Evolutionary conservation across 2,797 vertebrate species (phyloP).

Genomic region (Micropoecilia bifurca): DNA sequence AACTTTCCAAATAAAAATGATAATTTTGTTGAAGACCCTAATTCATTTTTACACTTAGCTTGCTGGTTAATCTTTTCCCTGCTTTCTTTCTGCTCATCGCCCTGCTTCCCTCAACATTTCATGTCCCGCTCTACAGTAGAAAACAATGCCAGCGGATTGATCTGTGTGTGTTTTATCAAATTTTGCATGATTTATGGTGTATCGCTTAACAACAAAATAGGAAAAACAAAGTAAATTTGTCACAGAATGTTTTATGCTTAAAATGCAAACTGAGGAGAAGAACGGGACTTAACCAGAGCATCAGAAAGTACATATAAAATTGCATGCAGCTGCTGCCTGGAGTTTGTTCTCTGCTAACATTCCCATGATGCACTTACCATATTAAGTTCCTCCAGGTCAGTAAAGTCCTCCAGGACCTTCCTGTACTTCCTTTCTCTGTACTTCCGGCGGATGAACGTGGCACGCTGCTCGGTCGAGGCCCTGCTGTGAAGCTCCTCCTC

Average conservation of each 20-base stretch:
- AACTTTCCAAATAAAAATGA: constrained; percentile 62
- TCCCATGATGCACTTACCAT: constrained; percentile 80
- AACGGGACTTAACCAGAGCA: background rate
- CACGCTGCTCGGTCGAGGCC: constrained; percentile 85
- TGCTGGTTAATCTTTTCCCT: background rate
- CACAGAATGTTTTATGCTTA: background rate
- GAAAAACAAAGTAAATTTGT: background rate
- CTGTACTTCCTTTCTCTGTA: constrained; percentile 94
- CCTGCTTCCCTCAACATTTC: constrained; percentile 12
- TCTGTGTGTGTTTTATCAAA: constrained; percentile 34
- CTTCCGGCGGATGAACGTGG: constrained; percentile 89
- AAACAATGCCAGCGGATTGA: constrained; percentile 30
- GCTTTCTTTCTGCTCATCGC: constrained; percentile 18
- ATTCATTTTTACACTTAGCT: constrained; percentile 77
- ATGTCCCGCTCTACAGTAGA: constrained; percentile 14
- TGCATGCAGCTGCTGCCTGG: background rate
- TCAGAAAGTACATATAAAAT: background rate
- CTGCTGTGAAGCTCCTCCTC: constrained; percentile 86
- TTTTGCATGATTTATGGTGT: background rate
- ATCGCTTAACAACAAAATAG: background rate
- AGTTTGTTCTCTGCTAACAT: background rate
- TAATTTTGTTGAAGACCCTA: constrained; percentile 72
- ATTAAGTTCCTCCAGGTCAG: constrained; percentile 88
- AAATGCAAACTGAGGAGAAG: background rate
- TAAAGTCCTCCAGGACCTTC: constrained; percentile 77